Base-by-base conservation (phyloP, 2,888 invertebrate genomes). In the Leucophenga maculata region DNA sequence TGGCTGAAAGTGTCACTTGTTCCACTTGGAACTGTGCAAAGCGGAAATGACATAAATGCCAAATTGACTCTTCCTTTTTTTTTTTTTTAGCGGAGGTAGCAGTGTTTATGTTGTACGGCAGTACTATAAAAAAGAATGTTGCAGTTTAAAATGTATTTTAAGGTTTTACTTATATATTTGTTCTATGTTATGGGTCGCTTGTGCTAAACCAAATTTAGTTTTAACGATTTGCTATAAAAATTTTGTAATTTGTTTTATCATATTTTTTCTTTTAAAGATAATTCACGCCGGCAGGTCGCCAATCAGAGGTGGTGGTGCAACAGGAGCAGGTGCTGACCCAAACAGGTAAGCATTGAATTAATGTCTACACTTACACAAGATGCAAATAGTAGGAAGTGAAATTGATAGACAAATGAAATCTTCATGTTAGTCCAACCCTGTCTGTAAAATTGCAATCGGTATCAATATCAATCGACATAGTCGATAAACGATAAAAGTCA, bases 231-330 rank as follows among this genome's bases (percentile, higher is more conserved):
- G 4, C 26, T 2, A 26, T 3, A 26, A 8, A 39, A 39, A 39
- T 39, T 39, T 9, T 39, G 3, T 6, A 6, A 39, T 39, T 39
- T 6, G 1, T 39, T 39, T 68, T 72, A 3, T 26, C 2, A 26
- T 26, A 26, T 3, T 62, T 72, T 75, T 69, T 67, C 86, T 90
- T 90, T 90, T 90, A n/a, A 89, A 92, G 92, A 92, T 92, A 90
- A 92, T 92, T 86, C 92, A 92, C 87, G 73, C 79, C 31, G 87
- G 90, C 90, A 90, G 90, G 76, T 86, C 90, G 78, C 86, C 90
- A 78, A 89, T 89, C 75, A 89, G 90, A 77, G 88, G 89, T 77
- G 26, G 90, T 77, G 88, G 89, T 77, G n/a, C n/a, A n/a, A n/a
- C n/a, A n/a, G n/a, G n/a, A n/a, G n/a, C n/a, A n/a, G 90, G 75